Evolutionary conservation across 2,888 invertebrate species (phyloP).

Genomic region (Taphrorychus bicolor): DNA sequence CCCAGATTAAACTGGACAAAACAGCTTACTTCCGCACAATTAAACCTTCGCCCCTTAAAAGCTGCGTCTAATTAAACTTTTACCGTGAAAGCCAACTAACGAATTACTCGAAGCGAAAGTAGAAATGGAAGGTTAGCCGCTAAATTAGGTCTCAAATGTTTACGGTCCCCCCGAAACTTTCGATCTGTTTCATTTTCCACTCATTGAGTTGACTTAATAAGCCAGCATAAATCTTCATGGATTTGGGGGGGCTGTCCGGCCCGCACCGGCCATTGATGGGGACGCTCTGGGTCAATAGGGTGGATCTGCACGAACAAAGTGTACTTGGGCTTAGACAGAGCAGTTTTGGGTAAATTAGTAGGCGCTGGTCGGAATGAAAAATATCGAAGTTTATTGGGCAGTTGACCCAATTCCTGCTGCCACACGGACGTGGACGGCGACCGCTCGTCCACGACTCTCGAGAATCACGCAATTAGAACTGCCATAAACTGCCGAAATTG

Average conservation of each 20-base stretch:
- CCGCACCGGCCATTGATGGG: neutral
- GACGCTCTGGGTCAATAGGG: neutral
- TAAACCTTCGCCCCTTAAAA: slow-evolving; percentile 28
- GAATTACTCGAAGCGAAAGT: slow-evolving; percentile 25
- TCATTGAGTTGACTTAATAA: slow-evolving; percentile 39
- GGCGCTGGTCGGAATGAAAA: neutral
- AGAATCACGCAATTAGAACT: slow-evolving; percentile 34
- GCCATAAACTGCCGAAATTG: slow-evolving; percentile 33
- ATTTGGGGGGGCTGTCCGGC: neutral
- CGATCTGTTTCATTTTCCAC: slow-evolving; percentile 40
- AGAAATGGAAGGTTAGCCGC: slow-evolving; percentile 35
- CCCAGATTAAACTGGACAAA: neutral
- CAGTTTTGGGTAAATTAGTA: neutral
- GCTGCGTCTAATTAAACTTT: slow-evolving; percentile 32
- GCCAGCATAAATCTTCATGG: slow-evolving; percentile 31
- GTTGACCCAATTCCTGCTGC: slow-evolving; percentile 8
- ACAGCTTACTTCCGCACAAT: slow-evolving; percentile 13
- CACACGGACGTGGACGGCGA: neutral
- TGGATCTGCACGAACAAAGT: neutral
- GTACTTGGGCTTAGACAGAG: neutral
- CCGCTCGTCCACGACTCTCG: slow-evolving; percentile 1
- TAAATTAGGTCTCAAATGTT: slow-evolving; percentile 34
- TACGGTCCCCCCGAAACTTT: slow-evolving; percentile 17
- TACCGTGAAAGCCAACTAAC: slow-evolving; percentile 28
- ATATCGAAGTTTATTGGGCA: neutral